Evolutionary conservation across 2,888 invertebrate genomes (phyloP), one percentile per base, ranked within the genome.

Genomic region (Leptinotarsa rubiginosa): DNA sequence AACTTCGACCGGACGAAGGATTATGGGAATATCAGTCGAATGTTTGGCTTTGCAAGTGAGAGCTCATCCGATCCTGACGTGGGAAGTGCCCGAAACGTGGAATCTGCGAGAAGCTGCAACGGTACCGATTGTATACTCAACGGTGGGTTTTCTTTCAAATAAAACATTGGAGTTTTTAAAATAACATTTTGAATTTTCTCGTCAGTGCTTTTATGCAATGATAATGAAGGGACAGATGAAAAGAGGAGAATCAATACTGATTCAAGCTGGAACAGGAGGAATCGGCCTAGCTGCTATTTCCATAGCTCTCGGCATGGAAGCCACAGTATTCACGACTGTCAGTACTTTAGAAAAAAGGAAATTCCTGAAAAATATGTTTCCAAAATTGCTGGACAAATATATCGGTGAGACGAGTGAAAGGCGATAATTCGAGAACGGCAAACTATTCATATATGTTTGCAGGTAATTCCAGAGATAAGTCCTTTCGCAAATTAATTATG

Each of bases 261-360:
- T 84, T 16, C 83, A 84, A 49, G 89, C 91, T 73, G 86, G 91
- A 80, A 88, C 90, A 82, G 86, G 97, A 74, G 97, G 97, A 82
- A 96, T 97, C 64, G 98, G 98, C 4, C 96, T 97, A 89, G 97
- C 98, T 3, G 97, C 97, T 79, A 97, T 98, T 83, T 91, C 95
- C 47, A 94, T 98, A 83, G 96, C 97, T 69, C 90, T 98, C 71
- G 92, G 93, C 86, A 91, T 93, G 85, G 96, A 96, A 69, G 94
- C 96, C 88, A 91, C 90, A 62, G 96, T 97, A 13, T 96, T 90
- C 89, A 95, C 97, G 18, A 98, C 97, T 0, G 97, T 97, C 71
- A 96, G 95, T 74, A 94, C 95, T 65, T 85, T 91, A 71, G 95
- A 95, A 81, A 97, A 97, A 88, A 91, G 94, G 79, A 92, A 94